Conservation (phyloP, 2,888 invertebrate genomes). For the Agrotis exclamationis region DNA sequence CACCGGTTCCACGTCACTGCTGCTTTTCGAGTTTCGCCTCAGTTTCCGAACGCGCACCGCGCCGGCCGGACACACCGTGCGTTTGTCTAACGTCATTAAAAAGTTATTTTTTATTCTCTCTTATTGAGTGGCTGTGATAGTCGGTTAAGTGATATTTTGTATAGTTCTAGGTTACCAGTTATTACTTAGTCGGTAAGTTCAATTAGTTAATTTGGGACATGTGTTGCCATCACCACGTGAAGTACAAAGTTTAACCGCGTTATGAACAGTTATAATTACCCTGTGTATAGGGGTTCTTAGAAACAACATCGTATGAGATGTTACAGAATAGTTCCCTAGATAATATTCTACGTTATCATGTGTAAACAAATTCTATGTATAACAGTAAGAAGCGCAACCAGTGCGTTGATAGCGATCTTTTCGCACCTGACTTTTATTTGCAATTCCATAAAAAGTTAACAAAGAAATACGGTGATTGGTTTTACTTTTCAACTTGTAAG, state of each 20-base stretch:
- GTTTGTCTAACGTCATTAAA: constrained; percentile 47
- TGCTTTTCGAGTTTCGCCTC: constrained; percentile 65
- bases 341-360: constrained; percentile 40
- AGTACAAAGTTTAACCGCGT: constrained; percentile 64
- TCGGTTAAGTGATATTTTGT: constrained; percentile 77
- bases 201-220: constrained; percentile 40
- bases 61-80: constrained; percentile 72
- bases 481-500: constrained; percentile 44
- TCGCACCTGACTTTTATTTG: constrained; percentile 43
- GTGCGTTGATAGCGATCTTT: constrained; percentile 21
- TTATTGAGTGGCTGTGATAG: constrained; percentile 79
- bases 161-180: constrained; percentile 67
- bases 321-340: constrained; percentile 12
- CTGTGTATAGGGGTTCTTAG: constrained; percentile 40
- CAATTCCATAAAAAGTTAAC: constrained; percentile 47
- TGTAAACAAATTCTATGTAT: constrained; percentile 29
- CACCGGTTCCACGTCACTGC: constrained; percentile 66
- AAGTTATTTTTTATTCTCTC: constrained; percentile 62
- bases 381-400: not conserved
- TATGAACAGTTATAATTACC: constrained; percentile 52
- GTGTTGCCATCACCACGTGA: constrained; percentile 67
- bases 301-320: constrained; percentile 29
- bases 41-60: constrained; percentile 82
- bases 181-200: constrained; percentile 72
- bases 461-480: constrained; percentile 48